Evolutionary conservation across 2,888 invertebrate species (phyloP), one percentile per base, ranked within the genome.

Genomic region (Esperia sulphurella): DNA sequence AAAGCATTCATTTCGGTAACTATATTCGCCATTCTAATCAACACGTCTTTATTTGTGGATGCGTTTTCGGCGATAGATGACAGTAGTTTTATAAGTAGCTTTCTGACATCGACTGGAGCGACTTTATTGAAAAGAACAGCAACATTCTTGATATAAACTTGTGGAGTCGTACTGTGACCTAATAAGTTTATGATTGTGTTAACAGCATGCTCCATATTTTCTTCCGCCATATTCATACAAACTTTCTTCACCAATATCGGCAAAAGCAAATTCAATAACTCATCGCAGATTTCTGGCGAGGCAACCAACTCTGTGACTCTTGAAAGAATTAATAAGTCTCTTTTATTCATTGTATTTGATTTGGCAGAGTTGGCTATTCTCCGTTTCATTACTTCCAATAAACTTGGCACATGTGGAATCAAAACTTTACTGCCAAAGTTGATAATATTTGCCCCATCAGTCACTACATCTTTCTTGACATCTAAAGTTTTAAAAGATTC

Each of bases 1-100:
- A 94, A 97, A 0, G 98, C 94, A 80, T 98, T 98, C 61, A 98
- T 90, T 74, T 95, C 92, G 5, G 75, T 71, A 2, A 95, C 79
- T 10, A 95, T 67, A 10, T 88, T 75, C 0, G 92, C 88, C 46
- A 91, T 87, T 46, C 90, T 84, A 40, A 88, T 86, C 43, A 93
- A 65, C 35, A 80, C 57, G 9, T 87, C 81, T 50, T 83, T 83
- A 57, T 86, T 77, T 5, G 55, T 65, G 12, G 66, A 50, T 0
- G 82, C 71, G 53, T 83, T 87, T 44, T 88, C 84, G 2, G 92
- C 91, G 48, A 95, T 92, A 6, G 91, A 91, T 14, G 83, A 74
- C 9, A 96, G 77, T 13, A 94, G 76, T 57, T 91, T 90, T 47
- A 94, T 91, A 0, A 97, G 81, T 40, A 94, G 79, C 70, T 94